phyloP scores from a whole-genome alignment of 2,113 vertebrate genomes.

The Lepisosteus osseus region DNA sequence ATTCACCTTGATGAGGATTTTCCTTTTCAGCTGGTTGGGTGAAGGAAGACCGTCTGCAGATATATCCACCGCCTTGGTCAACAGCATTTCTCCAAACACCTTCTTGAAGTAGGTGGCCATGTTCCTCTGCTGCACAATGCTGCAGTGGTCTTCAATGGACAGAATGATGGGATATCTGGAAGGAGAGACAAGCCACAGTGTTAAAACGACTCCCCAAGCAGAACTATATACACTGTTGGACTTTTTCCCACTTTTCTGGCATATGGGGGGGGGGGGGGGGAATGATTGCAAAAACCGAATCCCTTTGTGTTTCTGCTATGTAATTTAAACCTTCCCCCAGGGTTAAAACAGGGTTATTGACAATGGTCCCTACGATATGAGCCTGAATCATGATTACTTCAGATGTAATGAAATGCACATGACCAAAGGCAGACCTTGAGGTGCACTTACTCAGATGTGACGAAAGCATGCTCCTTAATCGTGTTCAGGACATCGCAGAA shows the following conservation, averaged over 20 bases:
- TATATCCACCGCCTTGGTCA: constrained; percentile 93
- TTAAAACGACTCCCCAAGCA: too few relatives aligned
- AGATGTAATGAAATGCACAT: background rate
- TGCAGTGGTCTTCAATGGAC: constrained; percentile 98
- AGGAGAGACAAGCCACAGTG: background rate
- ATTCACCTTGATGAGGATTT: constrained; percentile 94
- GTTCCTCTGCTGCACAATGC: constrained; percentile 95
- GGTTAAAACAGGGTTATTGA: background rate
- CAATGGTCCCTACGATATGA: background rate
- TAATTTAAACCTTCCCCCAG: background rate
- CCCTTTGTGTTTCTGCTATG: background rate
- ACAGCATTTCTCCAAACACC: constrained; percentile 90
- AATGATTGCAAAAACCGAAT: background rate
- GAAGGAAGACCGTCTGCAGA: constrained; percentile 90
- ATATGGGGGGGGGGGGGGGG: background rate
- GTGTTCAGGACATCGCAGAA: constrained; percentile 89
- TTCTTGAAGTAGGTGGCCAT: constrained; percentile 93
- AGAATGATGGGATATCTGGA: constrained; percentile 87
- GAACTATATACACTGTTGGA: too few relatives aligned
- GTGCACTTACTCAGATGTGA: constrained; percentile 90
- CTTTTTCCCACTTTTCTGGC: too few relatives aligned
- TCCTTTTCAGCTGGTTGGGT: constrained; percentile 91
- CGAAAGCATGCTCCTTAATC: constrained; percentile 96
- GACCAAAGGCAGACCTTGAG: background rate
- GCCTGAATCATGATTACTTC: background rate